Base-by-base conservation (phyloP, 2,888 invertebrate species). In the Acrobasis repandana region DNA sequence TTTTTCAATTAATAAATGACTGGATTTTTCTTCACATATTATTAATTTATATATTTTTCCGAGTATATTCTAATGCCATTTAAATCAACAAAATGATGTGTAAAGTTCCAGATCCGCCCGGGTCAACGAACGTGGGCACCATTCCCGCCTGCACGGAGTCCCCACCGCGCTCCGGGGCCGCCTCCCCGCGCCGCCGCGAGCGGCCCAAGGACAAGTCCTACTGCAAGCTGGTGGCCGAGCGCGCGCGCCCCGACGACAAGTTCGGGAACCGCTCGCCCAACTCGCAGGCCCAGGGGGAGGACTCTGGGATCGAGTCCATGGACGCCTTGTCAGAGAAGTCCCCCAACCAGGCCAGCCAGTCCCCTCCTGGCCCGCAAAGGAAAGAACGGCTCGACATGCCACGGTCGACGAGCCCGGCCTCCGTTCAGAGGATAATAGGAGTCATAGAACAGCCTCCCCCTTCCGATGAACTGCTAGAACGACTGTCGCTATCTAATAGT, bases 221-320 rank as follows among this genome's bases (percentile, higher is more conserved):
- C 83, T 91, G 93, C 77, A 94, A 93, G 76, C 90, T 93, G 64
- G 83, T 93, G 50, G 93, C 91, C 28, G 93, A 93, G 65, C 86
- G 93, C 11, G 79, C 81, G 69, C 75, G 68, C 76, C 65, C 67
- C 64, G 73, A 82, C 63, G 86, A 88, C 70, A 88, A 88, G 76
- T 87, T 87, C 75, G 80, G 79, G 61, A 83, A 80, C 68, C 76
- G 90, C 58, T 94, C 94, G 16, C 93, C 93, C 62, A 85, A 84
- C 70, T 88, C 90, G 20, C 93, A 93, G 67, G 92, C 93, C 47
- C 95, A 95, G 74, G 97, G 97, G 51, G 97, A 97, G 80, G 97
- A 97, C 85, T 97, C 97, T 61, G 97, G 97, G 15, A 97, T 97
- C 61, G 97, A 97, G 83, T 97, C 97, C 46, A 97, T 97, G 97